Base-by-base conservation (phyloP, 2,888 invertebrate species). In the Mellilla xanthometata region DNA sequence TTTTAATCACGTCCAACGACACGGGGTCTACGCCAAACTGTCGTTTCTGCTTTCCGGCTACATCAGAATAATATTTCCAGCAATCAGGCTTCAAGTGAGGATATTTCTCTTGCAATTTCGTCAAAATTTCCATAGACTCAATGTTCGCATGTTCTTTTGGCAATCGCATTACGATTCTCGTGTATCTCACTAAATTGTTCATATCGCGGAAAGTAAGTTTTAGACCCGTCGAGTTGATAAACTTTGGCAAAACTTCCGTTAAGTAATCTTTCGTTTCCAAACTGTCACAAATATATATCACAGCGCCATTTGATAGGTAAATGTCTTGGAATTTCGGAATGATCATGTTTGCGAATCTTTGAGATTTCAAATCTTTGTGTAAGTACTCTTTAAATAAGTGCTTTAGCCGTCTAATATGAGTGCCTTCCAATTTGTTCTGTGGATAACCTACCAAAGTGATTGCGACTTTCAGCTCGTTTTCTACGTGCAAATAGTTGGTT, bases 221-320 rank as follows among this genome's bases (percentile, higher is more conserved):
- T 12, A 87, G 56, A 0, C 85, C 81, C 1, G 86, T 87, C 0
- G 83, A 79, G 24, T 77, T 76, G 3, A 83, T 68, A 13, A 87
- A 81, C 49, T 83, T 87, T 0, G 85, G 80, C 11, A 88, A 51
- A 7, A 84, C 58, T 39, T 85, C 85, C 0, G 65, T 71, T 6
- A 88, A 61, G 54, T 88, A 88, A 31, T 87, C 85, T 52, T 77
- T 87, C 2, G 85, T 85, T 61, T 88, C 87, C 33, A 88, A 60
- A 66, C 85, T 83, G 57, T 88, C 86, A 69, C 87, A 87, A 12
- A 88, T 72, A 44, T 87, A 88, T 24, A 88, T 83, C 12, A 88
- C 79, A 47, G 88, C 88, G 0, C 88, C 87, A 24, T 88, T 88
- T 0, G 87, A 86, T 2, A 87, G 42, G 34, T 84, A 88, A 11